These are phyloP conservation scores for Scaptodrosophila lebanonensis DNA, from an alignment of 1,140 invertebrate genomes.

Conservation along the genomic window DNA sequence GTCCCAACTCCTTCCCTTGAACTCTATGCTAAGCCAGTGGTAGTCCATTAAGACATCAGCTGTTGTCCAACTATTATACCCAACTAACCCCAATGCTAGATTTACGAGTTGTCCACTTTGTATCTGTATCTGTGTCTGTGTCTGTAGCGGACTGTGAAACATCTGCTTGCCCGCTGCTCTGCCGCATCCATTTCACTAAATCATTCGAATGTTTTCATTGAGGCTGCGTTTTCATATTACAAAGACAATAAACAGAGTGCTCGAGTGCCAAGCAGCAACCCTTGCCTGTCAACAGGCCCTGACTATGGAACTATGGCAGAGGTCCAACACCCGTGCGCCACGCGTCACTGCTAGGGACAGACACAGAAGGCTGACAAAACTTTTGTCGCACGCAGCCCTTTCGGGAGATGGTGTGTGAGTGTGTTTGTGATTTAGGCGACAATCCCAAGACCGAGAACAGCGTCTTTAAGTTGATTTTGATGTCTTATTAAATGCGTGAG, in stretches of 20 bases:
- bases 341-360: constrained; percentile 32
- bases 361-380: constrained; percentile 60
- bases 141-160: constrained; percentile 34
- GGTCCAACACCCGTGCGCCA: constrained; percentile 45
- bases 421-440: constrained; percentile 42
- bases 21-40: neutral
- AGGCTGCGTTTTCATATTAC: neutral
- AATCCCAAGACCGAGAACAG: neutral
- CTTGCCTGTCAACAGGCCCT: constrained; percentile 24
- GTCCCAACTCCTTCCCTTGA: constrained; percentile 29
- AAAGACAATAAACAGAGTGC: constrained; percentile 39
- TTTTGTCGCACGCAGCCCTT: constrained; percentile 43
- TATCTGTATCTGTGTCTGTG: constrained; percentile 2
- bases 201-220: constrained; percentile 44
- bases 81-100: constrained; percentile 25
- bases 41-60: constrained; percentile 47
- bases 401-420: too few species aligned
- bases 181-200: constrained; percentile 63
- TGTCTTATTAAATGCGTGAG: constrained; percentile 67
- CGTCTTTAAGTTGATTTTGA: constrained; percentile 61
- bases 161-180: constrained; percentile 56
- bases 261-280: constrained; percentile 44
- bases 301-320: neutral
- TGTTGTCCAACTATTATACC: constrained; percentile 51
- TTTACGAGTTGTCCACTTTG: constrained; percentile 74